Percentiles rank a stretch among this genome's conserved stretches.
phyloP scores from a whole-genome alignment of 2,888 invertebrate genomes.

The Drosophila paramelanica region DNA sequence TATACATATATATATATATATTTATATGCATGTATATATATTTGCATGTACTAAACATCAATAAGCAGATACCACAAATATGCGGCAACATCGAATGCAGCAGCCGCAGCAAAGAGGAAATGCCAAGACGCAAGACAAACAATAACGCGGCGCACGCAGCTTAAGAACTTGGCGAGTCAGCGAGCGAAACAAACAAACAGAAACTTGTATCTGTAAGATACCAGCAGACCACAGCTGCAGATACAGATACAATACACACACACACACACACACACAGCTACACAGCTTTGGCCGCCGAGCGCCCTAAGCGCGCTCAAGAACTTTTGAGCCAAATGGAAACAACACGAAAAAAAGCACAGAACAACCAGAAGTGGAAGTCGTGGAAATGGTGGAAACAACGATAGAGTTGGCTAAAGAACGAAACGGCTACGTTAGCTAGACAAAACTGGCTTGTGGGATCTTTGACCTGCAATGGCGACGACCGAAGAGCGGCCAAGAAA shows the following conservation, averaged over 20 bases:
- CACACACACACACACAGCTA: conserved; percentile 26
- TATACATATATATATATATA: no score
- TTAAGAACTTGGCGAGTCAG: conserved; percentile 50
- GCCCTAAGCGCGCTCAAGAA: conserved; percentile 66
- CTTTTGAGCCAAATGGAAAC: conserved; percentile 50
- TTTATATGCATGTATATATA: conserved; percentile 1
- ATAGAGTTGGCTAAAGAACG: conserved; percentile 56
- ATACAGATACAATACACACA: conserved; percentile 46
- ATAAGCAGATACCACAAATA: conserved; percentile 53
- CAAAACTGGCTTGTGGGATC: conserved; percentile 82
- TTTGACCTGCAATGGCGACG: conserved; percentile 83
- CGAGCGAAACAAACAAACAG: conserved; percentile 65
- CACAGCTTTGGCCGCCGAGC: conserved; percentile 50
- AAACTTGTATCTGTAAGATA: conserved; percentile 76
- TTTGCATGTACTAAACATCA: conserved; percentile 40
- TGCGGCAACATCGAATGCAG: conserved; percentile 16
- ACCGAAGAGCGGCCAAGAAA: conserved; percentile 62
- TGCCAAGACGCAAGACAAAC: conserved; percentile 63
- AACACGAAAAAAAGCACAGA: conserved; percentile 18
- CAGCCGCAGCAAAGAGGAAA: conserved; percentile 54
- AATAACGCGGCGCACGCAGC: conserved; percentile 49
- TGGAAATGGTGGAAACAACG: conserved; percentile 65
- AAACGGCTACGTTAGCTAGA: conserved; percentile 69
- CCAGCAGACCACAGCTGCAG: conserved; percentile 38
- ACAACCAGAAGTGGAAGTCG: conserved; percentile 57